Percentiles rank a stretch among this genome's conserved stretches.
Conservation (phyloP, 2,888 invertebrate species). For the Lithodes maja region DNA sequence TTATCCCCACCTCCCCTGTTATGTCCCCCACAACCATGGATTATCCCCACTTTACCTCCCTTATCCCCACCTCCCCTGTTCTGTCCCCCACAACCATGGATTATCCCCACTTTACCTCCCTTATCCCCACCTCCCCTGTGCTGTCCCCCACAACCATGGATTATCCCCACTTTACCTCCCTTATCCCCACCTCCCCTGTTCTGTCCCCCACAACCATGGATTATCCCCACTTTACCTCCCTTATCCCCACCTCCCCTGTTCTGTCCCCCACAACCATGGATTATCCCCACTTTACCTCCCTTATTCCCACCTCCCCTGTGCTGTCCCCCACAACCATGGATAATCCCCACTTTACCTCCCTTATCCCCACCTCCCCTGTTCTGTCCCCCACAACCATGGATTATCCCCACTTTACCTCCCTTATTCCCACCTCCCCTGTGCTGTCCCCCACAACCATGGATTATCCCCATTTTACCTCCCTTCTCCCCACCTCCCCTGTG, state of each 20-base stretch:
- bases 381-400: no score
- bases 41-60: not conserved
- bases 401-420: no score
- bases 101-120: not conserved
- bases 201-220: not conserved
- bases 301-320: not conserved
- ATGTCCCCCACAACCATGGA: no score
- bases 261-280: not conserved
- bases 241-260: not conserved
- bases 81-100: not conserved
- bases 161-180: not conserved
- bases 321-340: not conserved
- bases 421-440: no score
- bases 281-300: not conserved
- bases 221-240: not conserved
- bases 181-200: not conserved
- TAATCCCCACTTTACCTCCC: not conserved
- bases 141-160: not conserved
- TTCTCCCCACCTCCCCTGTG: no score
- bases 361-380: no score
- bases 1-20: not conserved
- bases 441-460: no score
- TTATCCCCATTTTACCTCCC: no score
- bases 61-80: not conserved
- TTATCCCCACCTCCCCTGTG: not conserved